Evolutionary conservation across 2,113 vertebrate genomes (phyloP), one percentile per base, ranked within the genome.

Genomic region (Hoplias malabaricus): DNA sequence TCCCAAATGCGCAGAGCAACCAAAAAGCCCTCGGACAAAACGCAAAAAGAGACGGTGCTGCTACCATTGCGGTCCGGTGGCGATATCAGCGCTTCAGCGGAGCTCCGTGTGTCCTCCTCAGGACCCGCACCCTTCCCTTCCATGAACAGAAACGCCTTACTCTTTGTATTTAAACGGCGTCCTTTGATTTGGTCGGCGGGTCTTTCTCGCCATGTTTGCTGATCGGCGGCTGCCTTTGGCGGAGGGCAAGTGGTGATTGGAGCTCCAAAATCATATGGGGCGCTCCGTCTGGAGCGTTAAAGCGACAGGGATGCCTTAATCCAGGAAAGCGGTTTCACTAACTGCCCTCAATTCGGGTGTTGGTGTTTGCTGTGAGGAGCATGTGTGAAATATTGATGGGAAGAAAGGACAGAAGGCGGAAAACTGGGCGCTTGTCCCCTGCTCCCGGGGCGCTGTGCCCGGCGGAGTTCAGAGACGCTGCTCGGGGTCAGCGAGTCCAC

Each of bases 261-360:
- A 90, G 91, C 86, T 84, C 66, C 83, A 82, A 82, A 87, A 90
- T 93, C 91, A 93, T 89, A 86, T 92, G 94, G 91, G 79, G 77
- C 87, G 86, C 86, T 83, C 81, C 83, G 88, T 87, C 92, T 84
- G 92, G 89, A 77, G 86, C 88, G 83, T 93, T 93, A 93, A 93
- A 93, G 92, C 79, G 90, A 89, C 90, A 92, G 92, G 81, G 85
- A 56, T 80, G 61, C 54, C 65, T 43, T 79, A 73, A 34, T 61
- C n/a, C 25, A 72, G 27, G 48, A 27, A 10, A 8, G 57, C 16
- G 57, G 33, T 19, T 63, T 34, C 48, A 53, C 25, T 3, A 19
- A 31, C 5, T 1, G 53, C 34, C 3, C 2, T 63, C 25, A 8
- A 13, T 2, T 21, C 14, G 27, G 33, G 2, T 11, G 6, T 8